phyloP scores from a whole-genome alignment of 2,113 vertebrate genomes.

The Globicephala melas region DNA sequence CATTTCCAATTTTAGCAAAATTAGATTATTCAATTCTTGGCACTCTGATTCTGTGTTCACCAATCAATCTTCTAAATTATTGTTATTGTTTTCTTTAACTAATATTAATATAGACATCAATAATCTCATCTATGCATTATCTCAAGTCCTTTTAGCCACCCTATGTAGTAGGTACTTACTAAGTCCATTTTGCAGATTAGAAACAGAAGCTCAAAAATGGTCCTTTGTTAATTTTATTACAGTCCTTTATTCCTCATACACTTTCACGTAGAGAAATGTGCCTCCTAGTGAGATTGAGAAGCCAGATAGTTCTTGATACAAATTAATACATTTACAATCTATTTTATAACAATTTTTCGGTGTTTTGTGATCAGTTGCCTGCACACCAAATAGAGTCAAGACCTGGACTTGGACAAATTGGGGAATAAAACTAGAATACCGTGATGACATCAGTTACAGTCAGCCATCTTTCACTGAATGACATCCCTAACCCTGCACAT shows the following conservation, averaged over 20 bases:
- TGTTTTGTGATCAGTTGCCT: not conserved
- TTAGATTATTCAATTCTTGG: not conserved
- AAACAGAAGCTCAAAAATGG: not conserved
- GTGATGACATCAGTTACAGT: not conserved
- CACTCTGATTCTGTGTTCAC: not conserved
- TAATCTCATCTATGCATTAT: not conserved
- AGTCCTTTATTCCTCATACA: not conserved
- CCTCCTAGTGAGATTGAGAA: not conserved
- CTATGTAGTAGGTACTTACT: not conserved
- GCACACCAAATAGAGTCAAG: not conserved
- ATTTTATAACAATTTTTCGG: not conserved
- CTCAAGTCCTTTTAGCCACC: not conserved
- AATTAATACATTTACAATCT: not conserved
- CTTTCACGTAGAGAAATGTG: not conserved
- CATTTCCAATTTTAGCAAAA: not conserved
- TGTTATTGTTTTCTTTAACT: not conserved
- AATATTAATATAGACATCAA: not conserved
- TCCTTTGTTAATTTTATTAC: not conserved
- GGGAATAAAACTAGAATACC: too few species aligned
- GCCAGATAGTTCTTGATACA: not conserved
- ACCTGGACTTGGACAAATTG: not conserved
- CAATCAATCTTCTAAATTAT: not conserved
- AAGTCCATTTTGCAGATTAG: not conserved
- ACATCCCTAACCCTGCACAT: not conserved
- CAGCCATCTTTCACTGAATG: not conserved